A percentile compares a stretch with the other conserved stretches of the same genome.
phyloP scores from a whole-genome alignment of 2,113 vertebrate species.

The Ciconia boyciana region DNA sequence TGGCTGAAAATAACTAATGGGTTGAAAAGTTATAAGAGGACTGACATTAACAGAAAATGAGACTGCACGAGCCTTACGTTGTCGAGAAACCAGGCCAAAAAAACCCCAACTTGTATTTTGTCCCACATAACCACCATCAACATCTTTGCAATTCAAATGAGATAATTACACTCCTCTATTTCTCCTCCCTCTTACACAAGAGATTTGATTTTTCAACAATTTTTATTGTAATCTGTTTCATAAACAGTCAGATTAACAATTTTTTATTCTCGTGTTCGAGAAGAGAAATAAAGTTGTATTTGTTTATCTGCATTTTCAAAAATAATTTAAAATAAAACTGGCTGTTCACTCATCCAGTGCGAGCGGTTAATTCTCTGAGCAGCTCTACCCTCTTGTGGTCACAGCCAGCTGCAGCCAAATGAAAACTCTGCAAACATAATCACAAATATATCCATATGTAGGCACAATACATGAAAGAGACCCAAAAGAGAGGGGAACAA shows the following conservation, averaged over 20 bases:
- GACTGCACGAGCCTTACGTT: neutral
- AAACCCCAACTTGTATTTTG: neutral
- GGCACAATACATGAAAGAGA: neutral
- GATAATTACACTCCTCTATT: neutral
- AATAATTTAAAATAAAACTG: neutral
- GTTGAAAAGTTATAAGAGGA: neutral
- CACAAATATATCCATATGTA: neutral
- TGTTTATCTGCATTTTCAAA: neutral
- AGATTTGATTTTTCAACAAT: neutral
- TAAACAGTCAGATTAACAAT: neutral
- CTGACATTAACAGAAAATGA: neutral
- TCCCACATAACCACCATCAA: neutral
- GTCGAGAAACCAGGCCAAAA: neutral
- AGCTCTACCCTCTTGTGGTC: slow-evolving; percentile 65
- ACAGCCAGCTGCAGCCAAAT: neutral
- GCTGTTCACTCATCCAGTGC: neutral
- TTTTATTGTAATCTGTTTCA: neutral
- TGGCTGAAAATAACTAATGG: slow-evolving; percentile 5
- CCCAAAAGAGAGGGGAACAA: neutral
- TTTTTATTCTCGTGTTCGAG: neutral
- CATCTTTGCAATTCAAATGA: neutral
- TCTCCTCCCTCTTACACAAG: neutral
- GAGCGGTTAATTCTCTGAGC: slow-evolving; percentile 31
- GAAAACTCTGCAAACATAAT: neutral
- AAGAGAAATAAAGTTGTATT: neutral